A percentile compares a stretch with the other conserved stretches of the same genome.
These are phyloP conservation scores for Bombus superbus DNA, from an alignment of 1,140 invertebrate genomes.

Conservation along the genomic window DNA sequence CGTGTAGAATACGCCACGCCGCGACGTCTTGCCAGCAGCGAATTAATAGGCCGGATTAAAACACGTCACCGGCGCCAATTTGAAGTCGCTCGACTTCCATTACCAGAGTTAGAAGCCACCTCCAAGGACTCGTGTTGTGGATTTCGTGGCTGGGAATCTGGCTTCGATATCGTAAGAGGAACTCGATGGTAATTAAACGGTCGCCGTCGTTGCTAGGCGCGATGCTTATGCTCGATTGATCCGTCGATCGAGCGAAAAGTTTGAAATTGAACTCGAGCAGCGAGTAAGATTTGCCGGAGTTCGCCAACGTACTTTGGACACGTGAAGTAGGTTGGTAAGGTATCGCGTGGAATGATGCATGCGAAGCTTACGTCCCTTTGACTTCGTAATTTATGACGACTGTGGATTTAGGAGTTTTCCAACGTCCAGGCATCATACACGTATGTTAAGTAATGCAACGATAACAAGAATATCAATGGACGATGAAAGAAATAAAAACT, in stretches of 20 bases:
- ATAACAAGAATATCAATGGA: too few relatives aligned
- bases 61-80: slow-evolving; percentile 8
- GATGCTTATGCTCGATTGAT: neutral
- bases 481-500: too few relatives aligned
- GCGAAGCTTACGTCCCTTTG: neutral
- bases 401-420: neutral
- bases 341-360: neutral
- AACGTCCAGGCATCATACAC: neutral
- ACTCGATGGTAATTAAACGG: neutral
- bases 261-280: neutral
- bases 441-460: too few relatives aligned
- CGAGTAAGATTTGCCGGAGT: neutral
- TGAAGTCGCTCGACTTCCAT: neutral
- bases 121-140: neutral
- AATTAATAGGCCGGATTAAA: slow-evolving; percentile 35
- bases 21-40: neutral
- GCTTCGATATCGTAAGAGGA: neutral
- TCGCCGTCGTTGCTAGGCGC: too few relatives aligned
- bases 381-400: neutral
- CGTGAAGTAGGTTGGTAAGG: neutral
- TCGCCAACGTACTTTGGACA: neutral
- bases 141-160: neutral
- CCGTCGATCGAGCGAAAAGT: neutral
- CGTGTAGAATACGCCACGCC: neutral
- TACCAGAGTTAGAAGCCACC: neutral